Base-by-base conservation (phyloP, 2,113 vertebrate species). In the Caloenas nicobarica region DNA sequence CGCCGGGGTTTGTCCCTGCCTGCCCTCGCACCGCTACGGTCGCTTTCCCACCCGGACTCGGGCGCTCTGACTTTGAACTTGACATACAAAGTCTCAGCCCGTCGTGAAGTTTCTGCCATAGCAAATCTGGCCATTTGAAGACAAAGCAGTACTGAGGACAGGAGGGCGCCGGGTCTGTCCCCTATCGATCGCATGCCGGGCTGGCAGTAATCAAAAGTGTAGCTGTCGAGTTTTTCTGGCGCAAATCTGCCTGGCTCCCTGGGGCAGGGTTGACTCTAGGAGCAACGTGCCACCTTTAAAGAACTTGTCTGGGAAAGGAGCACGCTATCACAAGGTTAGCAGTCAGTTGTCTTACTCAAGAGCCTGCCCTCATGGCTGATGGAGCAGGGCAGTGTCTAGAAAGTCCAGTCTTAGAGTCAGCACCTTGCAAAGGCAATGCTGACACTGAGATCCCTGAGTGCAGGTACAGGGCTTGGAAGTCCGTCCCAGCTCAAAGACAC, bases 111-210 rank as follows among this genome's bases (percentile, higher is more conserved):
- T 90, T 31, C 29, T 61, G 64, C 71, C 36, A 0, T 11, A 10
- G 6, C 8, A 38, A 1, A 0, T 68, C 2, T 4, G 70, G 66
- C 46, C 57, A 0, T 40, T 65, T 14, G 36, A 25, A 61, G 15
- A 12, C 40, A 0, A 26, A 69, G 73, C 29, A 42, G 66, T 86
- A 0, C 42, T 13, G 51, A n/a, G 21, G 62, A 3, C 50, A 3
- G 24, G 48, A 36, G 34, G 36, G 34, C n/a, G 22, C 26, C 10
- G 28, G 33, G 18, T 46, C 86, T 29, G 46, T 31, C 57, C n/a
- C 16, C 9, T 21, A 0, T 11, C 56, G 8, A 18, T 11, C 5
- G 3, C 8, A 0, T 15, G 15, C 50, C 29, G 6, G 34, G n/a
- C 54, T 17, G 25, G 72, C 42, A 10, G 10, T 2, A 5, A 69